Evolutionary conservation across 1,140 invertebrate species (phyloP).

Genomic region (Cydia splendana): DNA sequence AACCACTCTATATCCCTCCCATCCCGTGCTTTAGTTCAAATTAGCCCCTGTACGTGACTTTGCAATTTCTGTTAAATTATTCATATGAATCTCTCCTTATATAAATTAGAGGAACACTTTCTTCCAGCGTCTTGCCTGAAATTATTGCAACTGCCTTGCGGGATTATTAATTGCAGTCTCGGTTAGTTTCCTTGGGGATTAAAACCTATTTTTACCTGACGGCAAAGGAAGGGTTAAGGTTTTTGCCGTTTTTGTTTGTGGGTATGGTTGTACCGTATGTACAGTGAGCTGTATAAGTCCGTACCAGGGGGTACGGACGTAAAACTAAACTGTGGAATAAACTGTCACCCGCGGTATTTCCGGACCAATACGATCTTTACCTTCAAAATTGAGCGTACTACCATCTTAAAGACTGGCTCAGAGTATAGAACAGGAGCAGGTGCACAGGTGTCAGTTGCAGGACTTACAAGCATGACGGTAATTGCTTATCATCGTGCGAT

Average conservation of each 20-base stretch:
- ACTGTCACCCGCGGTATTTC: too few species aligned
- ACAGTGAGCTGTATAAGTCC: too few species aligned
- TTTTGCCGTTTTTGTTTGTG: not conserved
- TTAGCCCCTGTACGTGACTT: constrained; percentile 58
- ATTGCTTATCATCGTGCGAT: too few species aligned
- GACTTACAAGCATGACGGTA: too few species aligned
- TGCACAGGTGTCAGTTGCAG: too few species aligned
- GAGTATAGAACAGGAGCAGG: too few species aligned
- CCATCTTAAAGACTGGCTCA: too few species aligned
- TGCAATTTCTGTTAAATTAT: constrained; percentile 59
- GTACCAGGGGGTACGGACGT: too few species aligned
- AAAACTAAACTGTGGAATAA: too few species aligned
- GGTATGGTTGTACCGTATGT: too few species aligned
- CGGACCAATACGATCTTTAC: too few species aligned
- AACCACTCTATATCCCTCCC: constrained; percentile 42
- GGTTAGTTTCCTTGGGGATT: not conserved
- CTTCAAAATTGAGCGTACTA: too few species aligned
- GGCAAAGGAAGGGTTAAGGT: not conserved
- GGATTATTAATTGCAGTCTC: constrained; percentile 15
- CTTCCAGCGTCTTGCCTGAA: not conserved
- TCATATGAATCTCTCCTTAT: constrained; percentile 52
- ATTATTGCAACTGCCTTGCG: constrained; percentile 23
- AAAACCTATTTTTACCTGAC: not conserved
- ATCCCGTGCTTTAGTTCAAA: constrained; percentile 52
- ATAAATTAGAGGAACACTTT: constrained; percentile 30